Conservation (phyloP, 2,113 vertebrate species). For the Chionomys nivalis region DNA sequence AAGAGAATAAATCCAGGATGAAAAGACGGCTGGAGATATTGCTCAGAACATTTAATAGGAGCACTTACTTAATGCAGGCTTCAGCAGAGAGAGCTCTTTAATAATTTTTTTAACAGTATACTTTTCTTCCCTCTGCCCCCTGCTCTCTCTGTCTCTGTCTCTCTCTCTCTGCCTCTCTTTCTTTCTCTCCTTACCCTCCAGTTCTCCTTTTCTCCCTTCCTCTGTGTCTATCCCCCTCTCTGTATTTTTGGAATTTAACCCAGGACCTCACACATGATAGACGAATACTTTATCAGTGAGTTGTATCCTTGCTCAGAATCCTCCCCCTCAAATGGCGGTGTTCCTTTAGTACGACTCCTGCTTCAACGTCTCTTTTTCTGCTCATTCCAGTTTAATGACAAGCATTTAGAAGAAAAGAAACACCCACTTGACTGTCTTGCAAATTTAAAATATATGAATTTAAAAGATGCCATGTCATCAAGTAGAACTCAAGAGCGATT, state of each 20-base stretch:
- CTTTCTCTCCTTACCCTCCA: no score
- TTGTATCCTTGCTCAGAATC: not conserved
- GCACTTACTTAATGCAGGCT: not conserved
- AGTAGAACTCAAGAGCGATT: not conserved
- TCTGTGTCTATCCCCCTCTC: not conserved
- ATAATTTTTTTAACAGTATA: not conserved
- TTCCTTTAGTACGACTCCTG: not conserved
- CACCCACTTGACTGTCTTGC: conserved; percentile 21
- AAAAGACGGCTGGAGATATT: not conserved
- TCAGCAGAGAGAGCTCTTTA: not conserved
- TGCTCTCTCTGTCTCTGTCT: no score
- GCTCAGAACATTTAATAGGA: not conserved
- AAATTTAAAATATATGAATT: conserved; percentile 46
- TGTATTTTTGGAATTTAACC: not conserved
- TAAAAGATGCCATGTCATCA: conserved; percentile 9
- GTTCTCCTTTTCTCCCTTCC: no score
- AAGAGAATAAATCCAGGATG: not conserved
- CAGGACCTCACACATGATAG: not conserved
- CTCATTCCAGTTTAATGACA: not conserved
- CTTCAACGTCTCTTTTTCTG: not conserved
- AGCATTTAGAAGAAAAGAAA: conserved; percentile 40
- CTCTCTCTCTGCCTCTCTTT: not conserved
- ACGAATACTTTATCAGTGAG: no score
- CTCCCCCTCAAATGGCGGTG: not conserved
- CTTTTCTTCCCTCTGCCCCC: not conserved